Base-by-base conservation (phyloP, 2,888 invertebrate species). In the Temnothorax rugatulus region DNA sequence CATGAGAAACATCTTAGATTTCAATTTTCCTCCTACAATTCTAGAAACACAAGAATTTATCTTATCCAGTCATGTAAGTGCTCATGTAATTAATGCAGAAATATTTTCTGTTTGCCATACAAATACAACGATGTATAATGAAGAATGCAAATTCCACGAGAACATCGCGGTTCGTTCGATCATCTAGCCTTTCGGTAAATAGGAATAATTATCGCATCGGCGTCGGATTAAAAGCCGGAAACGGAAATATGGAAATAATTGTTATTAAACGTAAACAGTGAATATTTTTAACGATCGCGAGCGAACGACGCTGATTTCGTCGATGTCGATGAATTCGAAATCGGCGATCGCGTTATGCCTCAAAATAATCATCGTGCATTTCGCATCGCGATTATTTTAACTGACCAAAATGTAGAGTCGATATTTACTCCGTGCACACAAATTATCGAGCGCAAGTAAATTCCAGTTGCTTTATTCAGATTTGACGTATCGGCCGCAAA, bases 231-330 rank as follows among this genome's bases (percentile, higher is more conserved):
- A 89, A 89, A 89, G 82, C 85, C 76, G 52, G 71, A 87, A 81
- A 86, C 63, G 71, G 74, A 75, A 84, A 84, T 82, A 73, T 79
- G 79, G 79, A 79, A 79, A 79, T 79, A 79, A 86, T 86, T 76
- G 84, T 89, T 89, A 89, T 90, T 89, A 89, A 89, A 89, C 88
- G 89, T 90, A 89, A 89, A 89, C 87, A 89, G 74, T 41, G 84
- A 83, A 87, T 85, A 87, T 89, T 89, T 89, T 90, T 86, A 86
- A 88, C 87, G 84, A 89, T 74, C 82, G 82, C 54, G 77, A 41
- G 57, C 57, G 44, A 15, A 13, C 57, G 47, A 41, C 69, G 71
- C 52, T 82, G 88, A 83, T 83, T 83, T 68, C 83, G 66, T 59
- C 47, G 66, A 57, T 61, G 41, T 71, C 73, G 63, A 77, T 71